Evolutionary conservation across 2,888 invertebrate species (phyloP).

Genomic region (Cybosia mesomella): DNA sequence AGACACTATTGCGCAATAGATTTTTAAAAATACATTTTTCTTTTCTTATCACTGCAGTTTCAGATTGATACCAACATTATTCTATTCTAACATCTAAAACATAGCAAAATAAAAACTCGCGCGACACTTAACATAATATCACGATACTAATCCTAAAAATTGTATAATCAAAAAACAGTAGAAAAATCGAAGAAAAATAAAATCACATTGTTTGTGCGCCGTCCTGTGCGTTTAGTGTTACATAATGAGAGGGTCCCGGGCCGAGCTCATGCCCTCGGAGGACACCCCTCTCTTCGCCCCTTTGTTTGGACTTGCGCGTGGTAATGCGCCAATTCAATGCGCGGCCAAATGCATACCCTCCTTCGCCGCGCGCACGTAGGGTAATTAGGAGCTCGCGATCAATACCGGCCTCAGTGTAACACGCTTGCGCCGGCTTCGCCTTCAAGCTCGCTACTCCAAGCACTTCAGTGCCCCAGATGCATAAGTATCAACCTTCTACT

Average conservation of each 20-base stretch:
- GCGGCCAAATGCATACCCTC: constrained; percentile 49
- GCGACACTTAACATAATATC: constrained; percentile 79
- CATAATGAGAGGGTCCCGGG: constrained; percentile 82
- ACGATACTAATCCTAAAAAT: constrained; percentile 81
- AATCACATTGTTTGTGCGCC: constrained; percentile 87
- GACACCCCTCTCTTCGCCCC: constrained; percentile 59
- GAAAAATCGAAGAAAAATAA: constrained; percentile 81
- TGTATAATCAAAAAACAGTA: constrained; percentile 84
- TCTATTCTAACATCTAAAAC: constrained; percentile 65
- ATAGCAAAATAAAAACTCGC: constrained; percentile 66
- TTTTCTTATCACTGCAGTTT: constrained; percentile 67
- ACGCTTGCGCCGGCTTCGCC: constrained; percentile 55
- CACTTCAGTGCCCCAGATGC: constrained; percentile 68
- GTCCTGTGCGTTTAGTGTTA: constrained; percentile 86
- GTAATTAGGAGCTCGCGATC: constrained; percentile 44
- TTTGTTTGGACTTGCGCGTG: constrained; percentile 56
- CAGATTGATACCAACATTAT: constrained; percentile 54
- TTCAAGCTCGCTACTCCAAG: constrained; percentile 48
- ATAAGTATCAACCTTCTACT: constrained; percentile 50
- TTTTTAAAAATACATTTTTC: constrained; percentile 36
- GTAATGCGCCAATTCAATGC: constrained; percentile 49
- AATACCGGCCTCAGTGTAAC: constrained; percentile 43
- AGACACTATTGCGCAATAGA: constrained; percentile 42
- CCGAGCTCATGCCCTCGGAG: constrained; percentile 64
- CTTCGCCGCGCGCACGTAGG: constrained; percentile 42